These are phyloP conservation scores for Decapterus maruadsi DNA, from an alignment of 2,797 vertebrate genomes.

Conservation along the genomic window DNA sequence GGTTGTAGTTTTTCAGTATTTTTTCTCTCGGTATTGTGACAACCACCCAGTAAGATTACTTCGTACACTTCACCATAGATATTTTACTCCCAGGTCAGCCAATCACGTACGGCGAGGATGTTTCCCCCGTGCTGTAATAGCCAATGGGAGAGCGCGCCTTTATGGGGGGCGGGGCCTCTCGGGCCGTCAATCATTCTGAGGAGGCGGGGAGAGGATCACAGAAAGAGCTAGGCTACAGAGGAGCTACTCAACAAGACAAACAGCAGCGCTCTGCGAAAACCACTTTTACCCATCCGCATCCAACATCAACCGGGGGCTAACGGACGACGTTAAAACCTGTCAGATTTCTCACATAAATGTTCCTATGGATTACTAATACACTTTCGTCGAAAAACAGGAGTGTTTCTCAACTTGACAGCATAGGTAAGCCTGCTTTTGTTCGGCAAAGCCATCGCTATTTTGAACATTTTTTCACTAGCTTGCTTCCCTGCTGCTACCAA, in stretches of 20 bases:
- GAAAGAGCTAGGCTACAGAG: conserved; percentile 76
- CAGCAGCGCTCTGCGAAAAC: conserved; percentile 78
- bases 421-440: conserved; percentile 79
- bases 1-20: conserved; percentile 76
- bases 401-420: conserved; percentile 80
- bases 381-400: conserved; percentile 74
- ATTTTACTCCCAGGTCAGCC: conserved; percentile 67
- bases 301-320: conserved; percentile 71
- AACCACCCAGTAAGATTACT: conserved; percentile 59
- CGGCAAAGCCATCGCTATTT: conserved; percentile 68
- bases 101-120: conserved; percentile 65
- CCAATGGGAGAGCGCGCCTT: conserved; percentile 67
- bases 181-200: conserved; percentile 76
- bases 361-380: conserved; percentile 81
- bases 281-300: conserved; percentile 80
- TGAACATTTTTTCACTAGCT: conserved; percentile 69
- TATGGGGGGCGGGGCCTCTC: conserved; percentile 56
- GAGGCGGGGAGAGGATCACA: conserved; percentile 74
- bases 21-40: conserved; percentile 34
- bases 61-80: conserved; percentile 43
- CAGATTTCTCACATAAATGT: conserved; percentile 74
- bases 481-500: conserved; percentile 65
- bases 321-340: conserved; percentile 73
- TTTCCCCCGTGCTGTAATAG: background rate
- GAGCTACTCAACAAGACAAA: conserved; percentile 80